Evolutionary conservation across 2,113 vertebrate genomes (phyloP), one percentile per base, ranked within the genome.

Genomic region (Glaucomys volans): DNA sequence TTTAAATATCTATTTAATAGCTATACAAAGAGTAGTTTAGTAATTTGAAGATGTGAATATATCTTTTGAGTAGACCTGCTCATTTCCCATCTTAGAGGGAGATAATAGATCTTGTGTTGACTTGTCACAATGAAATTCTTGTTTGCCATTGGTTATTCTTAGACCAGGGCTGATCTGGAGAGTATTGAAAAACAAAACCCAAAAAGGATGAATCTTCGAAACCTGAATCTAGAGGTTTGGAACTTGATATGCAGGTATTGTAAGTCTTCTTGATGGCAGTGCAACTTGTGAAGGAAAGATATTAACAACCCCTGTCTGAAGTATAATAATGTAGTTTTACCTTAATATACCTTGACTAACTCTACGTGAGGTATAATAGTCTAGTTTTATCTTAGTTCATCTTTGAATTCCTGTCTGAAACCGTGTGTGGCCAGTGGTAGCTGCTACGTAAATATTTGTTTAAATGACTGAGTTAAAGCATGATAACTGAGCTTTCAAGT

Each of bases 91-190:
- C 20, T 83, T 57, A 42, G 57, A 83, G 52, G 59, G 16, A 92
- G 44, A 92, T 66, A 84, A 87, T 62, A 47, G n/a, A 14, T 75
- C 64, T 83, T 92, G 11, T 12, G 2, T 82, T 82, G 14, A 88
- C 72, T 81, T 88, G 35, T 87, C 67, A 30, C 85, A 87, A 42
- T 94, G 71, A 62, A 92, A 90, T 83, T 91, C 37, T 79, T 94
- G 67, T 72, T 97, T 96, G 44, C 18, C 44, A 24, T 72, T 95
- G 44, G 67, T 74, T 92, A 44, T 62, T 40, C 18, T 52, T 95
- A 67, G 62, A 24, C 59, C 37, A 20, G 40, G 24, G 11, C 35
- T 83, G 35, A 88, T 82, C 42, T 96, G 62, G 40, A 94, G 62
- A 94, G 66, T 22, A 77, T 71, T 94, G 37, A 87, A 81, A 95